Evolutionary conservation across 2,888 invertebrate species (phyloP).

Genomic region (Apantesis nais): DNA sequence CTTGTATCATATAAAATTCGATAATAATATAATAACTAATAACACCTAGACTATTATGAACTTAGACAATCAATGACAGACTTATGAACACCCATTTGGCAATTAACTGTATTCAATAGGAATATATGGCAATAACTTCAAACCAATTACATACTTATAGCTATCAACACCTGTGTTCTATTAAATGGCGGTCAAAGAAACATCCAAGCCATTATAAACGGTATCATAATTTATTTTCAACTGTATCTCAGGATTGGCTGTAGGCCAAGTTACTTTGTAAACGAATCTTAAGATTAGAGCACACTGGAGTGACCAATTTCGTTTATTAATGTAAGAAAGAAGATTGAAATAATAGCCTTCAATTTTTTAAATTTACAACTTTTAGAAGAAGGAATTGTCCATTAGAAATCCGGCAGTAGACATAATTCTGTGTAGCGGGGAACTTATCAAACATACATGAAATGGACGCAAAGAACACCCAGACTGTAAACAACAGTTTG

Average conservation of each 20-base stretch:
- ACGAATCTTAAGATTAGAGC: constrained; percentile 18
- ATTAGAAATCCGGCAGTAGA: no score
- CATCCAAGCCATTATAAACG: constrained; percentile 29
- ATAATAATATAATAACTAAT: not conserved
- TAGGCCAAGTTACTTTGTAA: constrained; percentile 25
- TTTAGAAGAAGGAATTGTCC: no score
- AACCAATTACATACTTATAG: constrained; percentile 22
- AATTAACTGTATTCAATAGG: not conserved
- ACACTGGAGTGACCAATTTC: no score
- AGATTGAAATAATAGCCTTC: no score
- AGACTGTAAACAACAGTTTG: no score
- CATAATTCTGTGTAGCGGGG: no score
- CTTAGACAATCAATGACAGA: not conserved
- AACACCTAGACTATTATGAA: not conserved
- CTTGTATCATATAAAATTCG: not conserved
- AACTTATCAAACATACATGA: no score
- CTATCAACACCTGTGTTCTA: constrained; percentile 22
- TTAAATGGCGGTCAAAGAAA: constrained; percentile 11
- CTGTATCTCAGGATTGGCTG: constrained; percentile 30
- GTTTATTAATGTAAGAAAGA: no score
- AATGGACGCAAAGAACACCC: no score
- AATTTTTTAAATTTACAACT: no score
- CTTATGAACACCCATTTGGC: not conserved
- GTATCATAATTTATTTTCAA: constrained; percentile 39
- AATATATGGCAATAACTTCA: constrained; percentile 16